Conservation (phyloP, 2,888 invertebrate genomes). For the Capitulum mitella region DNA sequence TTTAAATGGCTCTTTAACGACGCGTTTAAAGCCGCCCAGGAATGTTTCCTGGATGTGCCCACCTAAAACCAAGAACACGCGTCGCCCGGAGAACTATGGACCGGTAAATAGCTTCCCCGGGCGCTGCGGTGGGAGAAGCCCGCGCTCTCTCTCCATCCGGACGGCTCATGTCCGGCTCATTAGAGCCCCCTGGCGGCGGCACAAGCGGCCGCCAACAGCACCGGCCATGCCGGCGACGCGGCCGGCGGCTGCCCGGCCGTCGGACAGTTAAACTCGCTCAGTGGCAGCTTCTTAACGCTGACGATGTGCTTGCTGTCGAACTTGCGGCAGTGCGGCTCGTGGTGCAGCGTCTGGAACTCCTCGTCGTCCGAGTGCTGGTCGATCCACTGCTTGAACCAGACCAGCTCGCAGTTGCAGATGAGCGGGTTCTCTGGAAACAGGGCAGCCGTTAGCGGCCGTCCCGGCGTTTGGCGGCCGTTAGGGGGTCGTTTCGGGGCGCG, state of each 20-base stretch:
- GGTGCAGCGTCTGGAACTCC: constrained; percentile 14
- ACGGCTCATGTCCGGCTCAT: background rate
- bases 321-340: constrained; percentile 33
- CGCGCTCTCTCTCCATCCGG: too few relatives aligned
- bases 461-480: too few relatives aligned
- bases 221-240: background rate
- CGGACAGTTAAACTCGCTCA: constrained; percentile 33
- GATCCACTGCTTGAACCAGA: constrained; percentile 79
- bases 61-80: too few relatives aligned
- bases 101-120: too few relatives aligned
- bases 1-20: too few relatives aligned
- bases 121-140: too few relatives aligned
- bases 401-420: constrained; percentile 76
- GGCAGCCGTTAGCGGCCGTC: too few relatives aligned
- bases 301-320: constrained; percentile 30
- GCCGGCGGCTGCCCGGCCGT: background rate
- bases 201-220: background rate
- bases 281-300: constrained; percentile 31
- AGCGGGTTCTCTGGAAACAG: constrained; percentile 68
- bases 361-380: constrained; percentile 41
- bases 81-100: too few relatives aligned
- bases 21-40: too few relatives aligned
- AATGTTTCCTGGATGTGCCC: too few relatives aligned
- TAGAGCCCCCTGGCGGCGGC: background rate
- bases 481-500: too few relatives aligned